phyloP scores from a whole-genome alignment of 2,113 vertebrate species.

The Symphodus melops region DNA sequence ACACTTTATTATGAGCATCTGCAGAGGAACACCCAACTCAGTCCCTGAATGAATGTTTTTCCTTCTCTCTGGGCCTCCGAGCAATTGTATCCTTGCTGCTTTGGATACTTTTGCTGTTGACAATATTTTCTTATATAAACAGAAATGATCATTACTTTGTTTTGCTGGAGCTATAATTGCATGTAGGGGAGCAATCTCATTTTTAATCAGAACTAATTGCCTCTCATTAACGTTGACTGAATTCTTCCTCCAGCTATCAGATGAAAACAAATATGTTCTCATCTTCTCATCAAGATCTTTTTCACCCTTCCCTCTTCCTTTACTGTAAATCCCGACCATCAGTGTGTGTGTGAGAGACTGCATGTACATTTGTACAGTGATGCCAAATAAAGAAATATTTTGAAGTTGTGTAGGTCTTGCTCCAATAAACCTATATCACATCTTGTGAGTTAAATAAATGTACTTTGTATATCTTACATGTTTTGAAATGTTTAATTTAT shows the following conservation, averaged over 20 bases:
- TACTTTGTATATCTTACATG: too few relatives aligned
- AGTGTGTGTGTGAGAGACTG: background rate
- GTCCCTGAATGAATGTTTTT: slow-evolving; percentile 46
- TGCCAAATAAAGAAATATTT: background rate
- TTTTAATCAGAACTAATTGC: slow-evolving; percentile 82
- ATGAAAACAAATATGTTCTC: slow-evolving; percentile 77
- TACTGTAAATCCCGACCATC: background rate
- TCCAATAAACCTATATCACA: background rate
- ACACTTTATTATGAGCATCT: slow-evolving; percentile 27
- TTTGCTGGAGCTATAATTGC: slow-evolving; percentile 66
- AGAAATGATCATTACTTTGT: slow-evolving; percentile 77
- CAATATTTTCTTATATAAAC: slow-evolving; percentile 67
- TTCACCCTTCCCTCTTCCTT: background rate
- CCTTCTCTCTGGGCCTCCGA: slow-evolving; percentile 52
- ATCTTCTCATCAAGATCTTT: slow-evolving; percentile 54
- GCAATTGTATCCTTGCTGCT: slow-evolving; percentile 51
- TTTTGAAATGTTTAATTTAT: too few relatives aligned
- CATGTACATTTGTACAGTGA: background rate
- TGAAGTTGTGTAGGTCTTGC: background rate
- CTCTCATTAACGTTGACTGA: slow-evolving; percentile 71
- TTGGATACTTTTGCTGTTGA: slow-evolving; percentile 55
- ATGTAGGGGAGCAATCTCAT: slow-evolving; percentile 65
- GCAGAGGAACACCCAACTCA: slow-evolving; percentile 21
- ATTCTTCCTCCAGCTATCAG: slow-evolving; percentile 72
- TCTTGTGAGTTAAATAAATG: background rate